Base-by-base conservation (phyloP, 2,797 vertebrate species). In the Hydrophis major region DNA sequence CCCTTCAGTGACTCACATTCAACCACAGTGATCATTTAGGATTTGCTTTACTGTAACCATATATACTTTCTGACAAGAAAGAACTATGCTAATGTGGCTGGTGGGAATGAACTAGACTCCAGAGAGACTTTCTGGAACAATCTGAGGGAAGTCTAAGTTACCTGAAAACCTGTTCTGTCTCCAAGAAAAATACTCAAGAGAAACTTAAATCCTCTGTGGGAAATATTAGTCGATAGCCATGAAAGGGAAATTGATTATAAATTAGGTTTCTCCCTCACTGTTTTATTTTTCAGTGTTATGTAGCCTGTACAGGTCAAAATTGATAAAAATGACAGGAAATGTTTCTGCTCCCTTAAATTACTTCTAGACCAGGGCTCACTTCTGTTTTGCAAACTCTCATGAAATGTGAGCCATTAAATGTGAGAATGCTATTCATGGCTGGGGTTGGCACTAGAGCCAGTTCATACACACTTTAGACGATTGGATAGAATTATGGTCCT, bases 311-410 rank as follows among this genome's bases (percentile, higher is more conserved):
- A 97, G 94, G 89, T 96, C 96, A 96, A 97, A 97, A 96, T 97
- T 97, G 97, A 97, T 97, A 97, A 97, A 98, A 98, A 97, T 91
- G 95, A 95, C 97, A 98, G 97, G 97, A 98, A 98, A 97, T 96
- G 97, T 96, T 97, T 97, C 96, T 97, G 95, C 95, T 97, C 97
- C 95, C 96, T 98, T 97, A 97, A 97, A 97, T 97, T 93, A 94
- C 96, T 95, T 96, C 14, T 91, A 97, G 95, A 96, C 93, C 95
- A 94, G 95, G 94, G 94, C 96, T 97, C 96, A 97, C 97, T 97
- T 97, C 97, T 98, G 97, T 96, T 97, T 97, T 96, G 92, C 95
- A 97, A 97, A 95, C 95, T 93, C 95, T 96, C 95, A 22, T 32
- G 96, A 97, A 97, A 96, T 93, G 95, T 93, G 94, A 94, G 94